phyloP scores from a whole-genome alignment of 1,140 invertebrate species.

The Physella acuta region DNA sequence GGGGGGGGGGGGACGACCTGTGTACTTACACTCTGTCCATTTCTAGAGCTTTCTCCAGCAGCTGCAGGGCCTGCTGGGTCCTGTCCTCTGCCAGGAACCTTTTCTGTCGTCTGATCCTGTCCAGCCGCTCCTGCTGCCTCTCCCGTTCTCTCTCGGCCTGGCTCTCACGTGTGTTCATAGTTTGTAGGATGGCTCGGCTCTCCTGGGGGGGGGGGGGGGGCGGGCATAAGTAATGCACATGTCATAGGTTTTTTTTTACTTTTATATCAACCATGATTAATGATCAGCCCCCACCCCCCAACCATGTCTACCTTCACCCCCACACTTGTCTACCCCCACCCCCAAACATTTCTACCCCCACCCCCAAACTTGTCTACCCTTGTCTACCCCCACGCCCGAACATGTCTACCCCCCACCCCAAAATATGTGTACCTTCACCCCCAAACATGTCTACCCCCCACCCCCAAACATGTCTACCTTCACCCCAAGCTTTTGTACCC shows the following conservation, averaged over 20 bases:
- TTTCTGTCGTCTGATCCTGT: constrained; percentile 32
- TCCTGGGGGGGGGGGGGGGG: constrained; percentile 26
- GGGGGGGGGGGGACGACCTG: too few relatives aligned
- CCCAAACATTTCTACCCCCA: background rate
- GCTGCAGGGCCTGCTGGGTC: constrained; percentile 42
- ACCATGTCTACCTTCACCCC: too few relatives aligned
- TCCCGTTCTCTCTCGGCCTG: constrained; percentile 29
- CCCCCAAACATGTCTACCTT: background rate
- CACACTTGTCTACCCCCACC: too few relatives aligned
- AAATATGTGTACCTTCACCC: background rate
- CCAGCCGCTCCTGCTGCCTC: constrained; percentile 39
- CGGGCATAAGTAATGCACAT: background rate
- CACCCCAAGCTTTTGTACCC: background rate
- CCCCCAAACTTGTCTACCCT: too few relatives aligned
- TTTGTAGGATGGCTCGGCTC: constrained; percentile 39
- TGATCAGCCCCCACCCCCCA: too few relatives aligned
- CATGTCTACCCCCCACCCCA: too few relatives aligned
- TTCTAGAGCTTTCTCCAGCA: constrained; percentile 44
- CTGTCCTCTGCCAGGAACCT: constrained; percentile 35
- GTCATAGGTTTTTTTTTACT: too few relatives aligned
- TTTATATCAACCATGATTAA: too few relatives aligned
- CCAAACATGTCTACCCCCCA: background rate
- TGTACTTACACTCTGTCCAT: constrained; percentile 45
- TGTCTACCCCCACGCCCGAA: too few relatives aligned
- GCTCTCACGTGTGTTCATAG: constrained; percentile 27